Base-by-base conservation (phyloP, 1,140 invertebrate species). In the Rhagoletis pomonella region DNA sequence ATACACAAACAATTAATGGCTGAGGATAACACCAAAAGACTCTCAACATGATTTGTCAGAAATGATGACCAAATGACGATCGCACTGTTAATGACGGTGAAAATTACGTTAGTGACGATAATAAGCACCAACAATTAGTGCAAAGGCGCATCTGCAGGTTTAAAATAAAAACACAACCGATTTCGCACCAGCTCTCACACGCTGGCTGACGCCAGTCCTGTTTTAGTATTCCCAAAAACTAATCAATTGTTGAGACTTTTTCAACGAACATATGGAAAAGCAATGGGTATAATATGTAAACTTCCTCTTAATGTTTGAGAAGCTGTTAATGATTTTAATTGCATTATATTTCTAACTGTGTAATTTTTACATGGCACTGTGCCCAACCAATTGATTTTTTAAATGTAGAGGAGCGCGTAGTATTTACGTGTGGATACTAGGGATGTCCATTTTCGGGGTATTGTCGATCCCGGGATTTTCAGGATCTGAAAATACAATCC, bases 11-110 rank as follows among this genome's bases (percentile, higher is more conserved):
- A 84, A 87, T 86, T 90, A 90, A 90, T 88, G 89, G 89, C 86
- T 89, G 90, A 12, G n/a, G 91, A 91, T 91, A 91, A 90, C 89
- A 91, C 91, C 91, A 91, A 91, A 90, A 91, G 89, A 47, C 47
- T 81, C 90, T 88, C 92, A 91, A 91, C 90, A 91, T 91, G 90
- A 91, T 91, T 91, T 91, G 89, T 90, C 89, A 89, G 89, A 73
- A 69, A 87, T 73, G 62, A 86, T 65, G 86, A 17, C 39, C 86
- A 86, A 81, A 81, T 81, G 73, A 81, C 47, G 73, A 64, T 86
- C 84, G 42, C 60, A 86, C 42, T 86, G 55, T 62, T 64, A 64
- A 86, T 64, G 84, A 55, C n/a, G 58, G 50, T 85, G 17, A 85
- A 85, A 60, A 58, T 58, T 47, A 62, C 84, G 58, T 29, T 86